Conservation (phyloP, 1,140 invertebrate genomes). For the Scaptomyza pallida region DNA sequence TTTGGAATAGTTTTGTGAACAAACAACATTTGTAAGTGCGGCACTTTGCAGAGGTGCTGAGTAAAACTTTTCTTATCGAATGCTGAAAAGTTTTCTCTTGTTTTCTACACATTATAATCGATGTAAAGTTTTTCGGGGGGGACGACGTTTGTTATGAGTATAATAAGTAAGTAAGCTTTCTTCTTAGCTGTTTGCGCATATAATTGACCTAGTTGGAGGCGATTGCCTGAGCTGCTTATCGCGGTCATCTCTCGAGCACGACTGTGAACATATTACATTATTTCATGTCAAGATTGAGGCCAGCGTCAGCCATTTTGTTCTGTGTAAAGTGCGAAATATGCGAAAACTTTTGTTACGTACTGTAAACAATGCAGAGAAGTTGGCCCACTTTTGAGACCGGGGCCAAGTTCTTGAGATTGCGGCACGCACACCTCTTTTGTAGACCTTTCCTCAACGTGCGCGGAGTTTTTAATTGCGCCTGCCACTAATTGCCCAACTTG, state of each 20-base stretch:
- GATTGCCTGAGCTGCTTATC: conserved; percentile 39
- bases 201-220: conserved; percentile 73
- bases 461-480: conserved; percentile 47
- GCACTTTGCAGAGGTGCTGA: conserved; percentile 54
- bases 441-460: neutral
- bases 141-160: conserved; percentile 24
- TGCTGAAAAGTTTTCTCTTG: conserved; percentile 27
- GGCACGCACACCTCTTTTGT: conserved; percentile 52
- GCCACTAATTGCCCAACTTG: conserved; percentile 45
- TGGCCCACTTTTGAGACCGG: conserved; percentile 58
- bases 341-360: conserved; percentile 44
- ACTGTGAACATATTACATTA: conserved; percentile 78
- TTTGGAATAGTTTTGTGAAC: conserved; percentile 20
- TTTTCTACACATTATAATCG: conserved; percentile 49
- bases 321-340: conserved; percentile 49
- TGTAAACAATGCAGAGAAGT: conserved; percentile 69
- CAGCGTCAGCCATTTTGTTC: conserved; percentile 63
- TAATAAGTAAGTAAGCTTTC: conserved; percentile 5
- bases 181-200: conserved; percentile 58
- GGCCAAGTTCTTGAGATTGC: conserved; percentile 50
- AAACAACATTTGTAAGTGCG: conserved; percentile 65
- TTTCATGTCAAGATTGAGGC: conserved; percentile 69
- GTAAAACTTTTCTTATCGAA: conserved; percentile 42
- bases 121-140: conserved; percentile 36
- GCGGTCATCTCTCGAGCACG: conserved; percentile 28